phyloP scores from a whole-genome alignment of 1,140 invertebrate species.

The Bombus pascuorum region DNA sequence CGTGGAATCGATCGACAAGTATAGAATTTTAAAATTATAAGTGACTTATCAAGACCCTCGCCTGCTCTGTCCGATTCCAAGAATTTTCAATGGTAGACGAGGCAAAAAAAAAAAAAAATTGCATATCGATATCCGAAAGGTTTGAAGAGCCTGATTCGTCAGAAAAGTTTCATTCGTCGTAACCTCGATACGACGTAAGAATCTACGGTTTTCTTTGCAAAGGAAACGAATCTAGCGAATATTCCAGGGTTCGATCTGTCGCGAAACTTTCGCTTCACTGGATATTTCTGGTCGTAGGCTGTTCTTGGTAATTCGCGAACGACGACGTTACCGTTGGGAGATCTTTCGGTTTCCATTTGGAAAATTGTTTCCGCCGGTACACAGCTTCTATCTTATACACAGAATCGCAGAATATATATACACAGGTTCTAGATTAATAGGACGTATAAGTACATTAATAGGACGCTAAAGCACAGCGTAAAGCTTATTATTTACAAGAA shows the following conservation, averaged over 20 bases:
- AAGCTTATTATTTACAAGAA: background rate
- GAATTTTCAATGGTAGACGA: no score
- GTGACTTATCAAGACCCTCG: no score
- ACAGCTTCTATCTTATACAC: background rate
- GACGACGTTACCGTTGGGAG: background rate
- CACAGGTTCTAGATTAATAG: no score
- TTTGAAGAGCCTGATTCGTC: no score
- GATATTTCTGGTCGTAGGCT: background rate
- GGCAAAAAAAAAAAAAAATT: no score
- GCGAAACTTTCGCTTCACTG: background rate
- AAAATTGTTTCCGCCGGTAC: conserved; percentile 3
- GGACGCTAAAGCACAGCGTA: background rate
- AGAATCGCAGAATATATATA: background rate
- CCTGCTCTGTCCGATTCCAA: no score
- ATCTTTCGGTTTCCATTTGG: conserved; percentile 21
- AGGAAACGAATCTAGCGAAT: background rate
- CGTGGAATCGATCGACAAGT: no score
- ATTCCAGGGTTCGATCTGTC: background rate
- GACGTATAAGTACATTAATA: no score
- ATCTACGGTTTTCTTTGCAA: background rate
- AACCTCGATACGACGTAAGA: background rate
- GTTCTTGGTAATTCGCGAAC: background rate
- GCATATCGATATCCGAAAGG: no score
- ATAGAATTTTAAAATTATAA: no score
- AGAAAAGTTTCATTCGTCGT: background rate